phyloP scores from a whole-genome alignment of 2,113 vertebrate species.

The Misgurnus anguillicaudatus region DNA sequence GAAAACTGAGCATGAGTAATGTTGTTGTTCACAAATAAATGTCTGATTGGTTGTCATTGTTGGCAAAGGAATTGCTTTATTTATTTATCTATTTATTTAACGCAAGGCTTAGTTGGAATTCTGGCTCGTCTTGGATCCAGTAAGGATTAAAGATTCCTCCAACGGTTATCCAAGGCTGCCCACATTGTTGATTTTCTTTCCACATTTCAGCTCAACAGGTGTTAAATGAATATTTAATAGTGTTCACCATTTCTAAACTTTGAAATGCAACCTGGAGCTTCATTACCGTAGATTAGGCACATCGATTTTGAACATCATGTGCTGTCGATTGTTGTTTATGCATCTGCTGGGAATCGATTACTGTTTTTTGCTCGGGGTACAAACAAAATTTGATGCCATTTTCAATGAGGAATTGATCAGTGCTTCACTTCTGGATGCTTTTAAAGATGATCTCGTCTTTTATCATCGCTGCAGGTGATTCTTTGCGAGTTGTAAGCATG shows the following conservation, averaged over 20 bases:
- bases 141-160: conserved; percentile 3
- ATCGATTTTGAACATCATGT: not conserved
- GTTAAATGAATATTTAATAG: conserved; percentile 4
- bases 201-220: not conserved
- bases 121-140: not conserved
- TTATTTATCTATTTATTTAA: no score
- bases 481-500: not conserved
- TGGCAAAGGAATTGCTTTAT: not conserved
- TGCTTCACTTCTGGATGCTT: not conserved
- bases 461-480: conserved; percentile 4
- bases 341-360: conserved; percentile 11
- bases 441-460: conserved; percentile 19
- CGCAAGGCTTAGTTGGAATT: no score
- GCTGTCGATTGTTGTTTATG: conserved; percentile 14
- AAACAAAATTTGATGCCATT: conserved; percentile 11
- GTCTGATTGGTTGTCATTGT: not conserved
- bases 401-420: conserved; percentile 1
- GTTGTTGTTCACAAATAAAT: no score
- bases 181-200: not conserved
- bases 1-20: no score
- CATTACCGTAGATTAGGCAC: not conserved
- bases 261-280: not conserved
- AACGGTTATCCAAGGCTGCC: not conserved
- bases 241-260: not conserved
- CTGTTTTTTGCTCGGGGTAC: not conserved